Conservation (phyloP, 2,888 invertebrate genomes). For the Leucophora obtusa region DNA sequence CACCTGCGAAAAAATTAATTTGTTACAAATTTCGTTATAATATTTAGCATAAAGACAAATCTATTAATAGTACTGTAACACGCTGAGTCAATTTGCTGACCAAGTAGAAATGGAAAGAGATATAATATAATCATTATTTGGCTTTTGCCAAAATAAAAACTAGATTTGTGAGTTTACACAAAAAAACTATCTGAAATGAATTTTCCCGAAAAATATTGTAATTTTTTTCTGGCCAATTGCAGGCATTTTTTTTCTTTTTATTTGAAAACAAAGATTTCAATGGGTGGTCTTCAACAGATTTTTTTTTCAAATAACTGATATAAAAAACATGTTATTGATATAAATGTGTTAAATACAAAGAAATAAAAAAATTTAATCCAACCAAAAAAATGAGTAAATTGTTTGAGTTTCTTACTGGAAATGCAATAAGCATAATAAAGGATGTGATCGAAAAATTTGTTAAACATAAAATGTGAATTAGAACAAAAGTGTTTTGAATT, state of each 20-base stretch:
- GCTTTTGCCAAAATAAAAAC: slow-evolving; percentile 25
- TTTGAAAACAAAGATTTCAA: slow-evolving; percentile 4
- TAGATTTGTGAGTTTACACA: background rate
- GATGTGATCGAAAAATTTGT: too few relatives aligned
- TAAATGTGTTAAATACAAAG: background rate
- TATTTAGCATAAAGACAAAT: slow-evolving; percentile 75
- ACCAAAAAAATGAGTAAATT: background rate
- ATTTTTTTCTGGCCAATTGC: background rate
- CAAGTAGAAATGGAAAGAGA: slow-evolving; percentile 29
- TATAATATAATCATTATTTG: slow-evolving; percentile 36
- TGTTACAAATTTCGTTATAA: slow-evolving; percentile 76
- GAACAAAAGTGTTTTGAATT: too few relatives aligned
- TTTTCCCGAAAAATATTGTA: background rate
- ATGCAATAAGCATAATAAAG: too few relatives aligned
- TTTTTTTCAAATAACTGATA: background rate
- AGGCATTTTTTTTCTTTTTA: background rate
- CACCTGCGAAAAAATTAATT: slow-evolving; percentile 76
- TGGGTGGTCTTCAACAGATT: slow-evolving; percentile 41
- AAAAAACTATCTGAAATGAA: too few relatives aligned
- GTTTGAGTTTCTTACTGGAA: background rate
- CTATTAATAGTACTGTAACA: slow-evolving; percentile 76
- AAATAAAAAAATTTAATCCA: background rate
- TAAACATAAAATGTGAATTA: too few relatives aligned
- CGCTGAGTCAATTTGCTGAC: slow-evolving; percentile 57
- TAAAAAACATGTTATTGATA: background rate